Base-by-base conservation (phyloP, 1,140 invertebrate genomes). In the Antheraea mylitta region DNA sequence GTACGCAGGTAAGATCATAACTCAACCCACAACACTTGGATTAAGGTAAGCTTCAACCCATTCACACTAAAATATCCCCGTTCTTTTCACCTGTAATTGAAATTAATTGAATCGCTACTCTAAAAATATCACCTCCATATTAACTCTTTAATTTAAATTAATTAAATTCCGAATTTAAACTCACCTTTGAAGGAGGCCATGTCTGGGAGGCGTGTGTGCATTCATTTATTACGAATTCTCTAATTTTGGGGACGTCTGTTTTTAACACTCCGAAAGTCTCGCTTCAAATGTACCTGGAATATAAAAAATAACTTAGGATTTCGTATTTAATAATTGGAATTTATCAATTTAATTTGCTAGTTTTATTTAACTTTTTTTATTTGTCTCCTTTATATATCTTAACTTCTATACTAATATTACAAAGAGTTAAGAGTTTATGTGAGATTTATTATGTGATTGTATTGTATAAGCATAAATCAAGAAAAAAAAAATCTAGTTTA, bases 171-270 rank as follows among this genome's bases (percentile, higher is more conserved):
- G 13, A 53, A 16, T 53, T 53, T 1, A 53, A 53, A 16, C 45
- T 53, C 45, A 89, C 86, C 86, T 85, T 89, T 89, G 81, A 89
- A 89, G 53, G 86, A 86, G 75, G 86, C 83, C 86, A 89, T 89
- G 69, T 76, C 79, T 72, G 58, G 69, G 61, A 62, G 60, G 48
- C 45, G 58, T 61, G 75, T 74, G 75, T 70, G 75, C 77, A 75
- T 67, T 82, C 84, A 84, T 85, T 76, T 81, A 83, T 77, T 64
- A 72, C 58, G 22, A 30, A 1, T 59, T 13, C 65, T 75, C 62
- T 69, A 68, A 61, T 65, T 61, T 61, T 61, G 59, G 66, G 65
- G 65, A 22, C 48, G 19, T 59, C 53, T 37, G 65, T 66, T 38
- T 37, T 67, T 18, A 53, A 53, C 45, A 53, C 45, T 16, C 45